Percentiles rank a stretch among this genome's conserved stretches.
Conservation (phyloP, 92 coral and sea anemone genomes). For the Epizoanthus rinbou region DNA sequence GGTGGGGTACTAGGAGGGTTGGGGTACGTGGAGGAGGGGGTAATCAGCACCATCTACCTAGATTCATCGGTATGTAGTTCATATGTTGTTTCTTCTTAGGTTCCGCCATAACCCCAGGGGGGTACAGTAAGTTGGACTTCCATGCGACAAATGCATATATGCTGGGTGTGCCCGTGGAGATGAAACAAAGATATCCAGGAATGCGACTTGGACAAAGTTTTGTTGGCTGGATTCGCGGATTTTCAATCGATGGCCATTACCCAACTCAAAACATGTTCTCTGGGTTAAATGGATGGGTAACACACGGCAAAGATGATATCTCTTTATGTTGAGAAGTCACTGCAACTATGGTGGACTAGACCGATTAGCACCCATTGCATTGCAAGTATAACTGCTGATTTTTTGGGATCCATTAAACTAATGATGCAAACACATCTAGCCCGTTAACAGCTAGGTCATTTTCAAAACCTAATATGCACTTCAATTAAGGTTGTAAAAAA, state of each 20-base stretch:
- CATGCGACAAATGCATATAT: constrained; percentile 26
- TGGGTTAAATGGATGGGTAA: constrained; percentile 1
- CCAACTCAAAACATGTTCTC: constrained; percentile 34
- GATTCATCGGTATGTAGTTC: no score
- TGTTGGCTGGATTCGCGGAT: constrained; percentile 34
- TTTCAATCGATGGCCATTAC: constrained; percentile 33
- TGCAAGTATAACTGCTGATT: no score
- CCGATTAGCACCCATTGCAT: no score
- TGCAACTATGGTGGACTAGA: no score
- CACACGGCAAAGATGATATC: constrained; percentile 11
- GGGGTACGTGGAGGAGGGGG: no score
- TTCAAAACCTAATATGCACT: no score
- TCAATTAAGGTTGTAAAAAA: no score
- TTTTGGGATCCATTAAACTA: no score
- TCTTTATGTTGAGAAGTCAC: constrained; percentile 1
- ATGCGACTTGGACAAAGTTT: constrained; percentile 29
- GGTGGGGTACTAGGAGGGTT: no score
- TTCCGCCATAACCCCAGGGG: constrained; percentile 33
- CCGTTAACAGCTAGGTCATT: no score
- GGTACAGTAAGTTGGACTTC: constrained; percentile 37
- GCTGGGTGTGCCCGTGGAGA: constrained; percentile 26
- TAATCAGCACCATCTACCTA: no score
- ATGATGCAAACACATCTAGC: no score
- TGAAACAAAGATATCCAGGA: constrained; percentile 27
- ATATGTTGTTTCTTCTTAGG: not conserved